Base-by-base conservation (phyloP, 2,888 invertebrate species). In the Phortica okadai region DNA sequence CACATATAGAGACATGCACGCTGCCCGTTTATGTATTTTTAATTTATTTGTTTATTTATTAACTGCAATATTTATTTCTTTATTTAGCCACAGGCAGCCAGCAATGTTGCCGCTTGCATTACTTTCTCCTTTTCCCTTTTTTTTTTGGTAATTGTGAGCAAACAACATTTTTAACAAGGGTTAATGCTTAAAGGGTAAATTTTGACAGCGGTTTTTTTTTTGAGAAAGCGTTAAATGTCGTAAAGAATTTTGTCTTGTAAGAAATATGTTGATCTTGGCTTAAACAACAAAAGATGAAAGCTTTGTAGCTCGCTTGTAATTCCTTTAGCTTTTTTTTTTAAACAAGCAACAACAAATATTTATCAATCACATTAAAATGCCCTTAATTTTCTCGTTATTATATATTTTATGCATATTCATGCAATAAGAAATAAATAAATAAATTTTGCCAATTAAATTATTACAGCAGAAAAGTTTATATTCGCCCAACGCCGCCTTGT, bases 1-100 rank as follows among this genome's bases (percentile, higher is more conserved):
- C 33, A 33, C 33, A 33, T 33, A 33, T 33, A 33, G 54, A 54
- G 54, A 3, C 10, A n/a, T 54, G 54, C 62, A 21, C 62, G 25
- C 33, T 66, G 42, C 66, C 54, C 76, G 78, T 81, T 80, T 84
- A 87, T 84, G 79, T 84, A 82, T 83, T 82, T 87, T 80, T 86
- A 87, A 87, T 87, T 81, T 88, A 83, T 87, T 88, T 87, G 87
- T 85, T 87, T 87, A 88, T 83, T 87, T 87, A 85, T 84, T 87
- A 88, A 85, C 86, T 87, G 85, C 85, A 88, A 85, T 85, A 85
- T 85, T 81, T 79, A 82, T 81, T 81, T 82, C 80, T 75, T 78
- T 75, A 80, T 76, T 77, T 5, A 42, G 80, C 87, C 80, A 74
- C 75, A 59, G 82, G 87, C 81, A 75, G 41, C 80, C 76, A 73